A percentile compares a stretch with the other conserved stretches of the same genome.
Evolutionary conservation across 1,140 invertebrate genomes (phyloP).

Genomic region (Laupala kohalensis): DNA sequence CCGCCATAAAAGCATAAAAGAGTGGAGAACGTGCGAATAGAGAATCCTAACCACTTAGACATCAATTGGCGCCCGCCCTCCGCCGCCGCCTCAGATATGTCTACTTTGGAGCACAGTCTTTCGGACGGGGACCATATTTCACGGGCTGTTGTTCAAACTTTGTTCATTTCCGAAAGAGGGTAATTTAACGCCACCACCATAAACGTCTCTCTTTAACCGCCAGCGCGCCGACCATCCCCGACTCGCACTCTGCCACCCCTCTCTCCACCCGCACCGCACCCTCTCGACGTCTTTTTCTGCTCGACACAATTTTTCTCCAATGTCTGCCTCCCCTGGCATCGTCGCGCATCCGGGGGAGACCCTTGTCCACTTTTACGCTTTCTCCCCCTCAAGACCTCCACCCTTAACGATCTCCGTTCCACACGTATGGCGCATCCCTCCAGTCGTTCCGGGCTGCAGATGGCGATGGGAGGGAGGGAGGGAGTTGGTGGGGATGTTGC

Average conservation of each 20-base stretch:
- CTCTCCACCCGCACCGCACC: neutral
- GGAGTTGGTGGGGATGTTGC: no score
- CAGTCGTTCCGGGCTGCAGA: no score
- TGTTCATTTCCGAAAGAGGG: neutral
- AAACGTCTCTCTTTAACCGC: neutral
- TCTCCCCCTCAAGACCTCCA: neutral
- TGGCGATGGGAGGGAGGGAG: no score
- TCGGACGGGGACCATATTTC: no score
- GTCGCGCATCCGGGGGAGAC: neutral
- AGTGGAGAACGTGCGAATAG: no score
- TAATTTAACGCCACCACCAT: neutral
- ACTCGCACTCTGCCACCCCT: neutral
- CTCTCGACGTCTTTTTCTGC: neutral
- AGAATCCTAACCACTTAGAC: neutral
- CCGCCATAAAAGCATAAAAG: no score
- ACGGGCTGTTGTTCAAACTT: neutral
- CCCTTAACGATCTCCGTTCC: no score
- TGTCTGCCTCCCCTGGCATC: neutral
- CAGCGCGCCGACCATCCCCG: no score
- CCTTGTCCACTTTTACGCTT: neutral
- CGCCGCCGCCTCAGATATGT: neutral
- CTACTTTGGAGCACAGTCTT: no score
- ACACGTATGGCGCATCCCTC: no score
- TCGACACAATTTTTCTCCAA: neutral
- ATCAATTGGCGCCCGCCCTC: neutral